Evolutionary conservation across 2,797 vertebrate species (phyloP).

Genomic region (Chloroceryle amazona): DNA sequence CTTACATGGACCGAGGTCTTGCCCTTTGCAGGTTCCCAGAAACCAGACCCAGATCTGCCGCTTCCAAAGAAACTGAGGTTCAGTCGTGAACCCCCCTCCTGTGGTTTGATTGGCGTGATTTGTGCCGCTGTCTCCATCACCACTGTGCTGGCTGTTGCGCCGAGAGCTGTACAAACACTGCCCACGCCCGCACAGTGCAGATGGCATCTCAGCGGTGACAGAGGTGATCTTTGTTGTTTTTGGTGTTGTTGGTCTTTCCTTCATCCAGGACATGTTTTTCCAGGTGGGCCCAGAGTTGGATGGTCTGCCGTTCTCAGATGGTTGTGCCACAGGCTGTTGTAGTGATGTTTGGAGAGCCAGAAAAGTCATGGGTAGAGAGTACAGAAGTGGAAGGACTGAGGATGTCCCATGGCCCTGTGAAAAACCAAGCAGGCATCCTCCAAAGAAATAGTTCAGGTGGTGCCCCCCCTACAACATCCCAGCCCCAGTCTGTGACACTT

Average conservation of each 20-base stretch:
- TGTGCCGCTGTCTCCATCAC: not conserved
- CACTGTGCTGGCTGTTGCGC: not conserved
- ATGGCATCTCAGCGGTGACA: accelerated
- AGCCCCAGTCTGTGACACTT: not conserved
- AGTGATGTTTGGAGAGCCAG: not conserved
- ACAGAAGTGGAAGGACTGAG: not conserved
- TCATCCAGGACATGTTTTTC: not conserved
- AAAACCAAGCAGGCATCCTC: not conserved
- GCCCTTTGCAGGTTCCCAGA: not conserved
- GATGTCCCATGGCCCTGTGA: not conserved
- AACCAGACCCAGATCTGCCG: not conserved
- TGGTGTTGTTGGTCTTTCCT: not conserved
- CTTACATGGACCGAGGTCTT: accelerated
- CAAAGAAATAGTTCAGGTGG: not conserved
- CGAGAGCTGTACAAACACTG: not conserved
- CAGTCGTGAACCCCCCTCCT: accelerated
- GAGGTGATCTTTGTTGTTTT: not conserved
- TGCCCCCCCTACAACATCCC: accelerated
- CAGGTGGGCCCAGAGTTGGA: not conserved
- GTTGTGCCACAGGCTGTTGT: not conserved
- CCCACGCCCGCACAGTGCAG: accelerated
- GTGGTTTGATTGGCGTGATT: accelerated
- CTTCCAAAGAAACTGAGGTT: not conserved
- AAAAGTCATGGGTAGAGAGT: not conserved
- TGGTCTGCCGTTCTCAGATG: not conserved